These are phyloP conservation scores for Ramazzottius varieornatus DNA, from an alignment of 2,888 invertebrate species.

Conservation along the genomic window DNA sequence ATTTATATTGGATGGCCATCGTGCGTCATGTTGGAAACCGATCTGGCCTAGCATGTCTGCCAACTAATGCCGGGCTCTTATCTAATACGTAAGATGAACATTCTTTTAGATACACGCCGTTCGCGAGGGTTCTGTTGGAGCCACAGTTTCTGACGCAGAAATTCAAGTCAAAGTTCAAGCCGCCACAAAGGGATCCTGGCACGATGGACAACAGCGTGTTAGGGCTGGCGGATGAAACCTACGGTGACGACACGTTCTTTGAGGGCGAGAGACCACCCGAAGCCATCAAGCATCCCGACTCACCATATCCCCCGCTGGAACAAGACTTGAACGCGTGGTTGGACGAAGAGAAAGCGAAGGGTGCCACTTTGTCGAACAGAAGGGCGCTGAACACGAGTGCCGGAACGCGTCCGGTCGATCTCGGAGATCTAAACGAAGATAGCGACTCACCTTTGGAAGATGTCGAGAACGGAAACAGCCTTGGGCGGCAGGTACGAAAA, in stretches of 20 bases:
- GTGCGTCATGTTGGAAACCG: too few species aligned
- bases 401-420: background rate
- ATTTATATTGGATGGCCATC: too few species aligned
- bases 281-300: background rate
- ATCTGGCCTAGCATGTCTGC: too few species aligned
- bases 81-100: too few species aligned
- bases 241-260: background rate
- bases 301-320: constrained; percentile 1
- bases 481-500: too few species aligned
- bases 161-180: background rate
- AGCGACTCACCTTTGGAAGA: background rate
- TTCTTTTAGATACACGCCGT: background rate
- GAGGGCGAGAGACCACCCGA: background rate
- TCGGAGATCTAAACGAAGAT: background rate
- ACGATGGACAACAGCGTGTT: background rate
- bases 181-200: background rate
- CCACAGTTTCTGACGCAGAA: background rate
- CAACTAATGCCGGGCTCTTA: too few species aligned
- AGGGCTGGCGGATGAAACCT: background rate
- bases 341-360: background rate
- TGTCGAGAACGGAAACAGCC: background rate
- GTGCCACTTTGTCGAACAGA: background rate
- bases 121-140: background rate
- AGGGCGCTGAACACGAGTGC: background rate
- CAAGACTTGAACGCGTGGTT: background rate